Percentiles rank a stretch among this genome's conserved stretches.
Conservation (phyloP, 64 coral and sea anemone species). For the Orbicella faveolata region DNA sequence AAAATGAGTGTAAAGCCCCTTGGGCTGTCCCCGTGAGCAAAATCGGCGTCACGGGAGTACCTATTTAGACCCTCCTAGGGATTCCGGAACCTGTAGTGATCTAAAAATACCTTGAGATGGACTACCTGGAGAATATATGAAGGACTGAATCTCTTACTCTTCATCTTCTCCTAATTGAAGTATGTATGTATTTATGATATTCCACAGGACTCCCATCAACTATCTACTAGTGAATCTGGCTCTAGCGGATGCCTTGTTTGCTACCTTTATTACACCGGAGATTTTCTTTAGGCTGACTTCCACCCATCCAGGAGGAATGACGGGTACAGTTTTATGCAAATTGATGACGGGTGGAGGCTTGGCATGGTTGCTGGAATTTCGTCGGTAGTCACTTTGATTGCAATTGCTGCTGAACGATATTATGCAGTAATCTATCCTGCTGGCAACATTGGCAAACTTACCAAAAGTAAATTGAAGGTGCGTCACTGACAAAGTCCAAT, state of each 20-base stretch:
- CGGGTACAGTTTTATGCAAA: neutral
- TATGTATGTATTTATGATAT: neutral
- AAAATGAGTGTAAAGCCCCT: too few species aligned
- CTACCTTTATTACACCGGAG: constrained; percentile 1
- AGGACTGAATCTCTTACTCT: too few species aligned
- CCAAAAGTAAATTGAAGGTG: too few species aligned
- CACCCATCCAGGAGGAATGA: constrained; percentile 1
- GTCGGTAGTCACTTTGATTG: neutral
- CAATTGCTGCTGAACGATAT: constrained; percentile 6
- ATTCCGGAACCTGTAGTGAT: too few species aligned
- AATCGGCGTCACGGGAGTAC: too few species aligned
- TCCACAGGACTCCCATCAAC: constrained; percentile 1
- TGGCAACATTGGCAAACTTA: too few species aligned
- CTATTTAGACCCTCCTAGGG: too few species aligned
- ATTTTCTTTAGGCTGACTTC: neutral
- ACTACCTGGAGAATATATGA: too few species aligned
- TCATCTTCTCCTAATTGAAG: too few species aligned
- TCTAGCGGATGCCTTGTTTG: neutral
- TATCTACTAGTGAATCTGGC: constrained; percentile 5
- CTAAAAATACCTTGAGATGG: too few species aligned
- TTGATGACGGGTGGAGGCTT: neutral
- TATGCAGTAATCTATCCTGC: neutral
- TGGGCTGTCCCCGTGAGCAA: too few species aligned
- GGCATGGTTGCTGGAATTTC: neutral
- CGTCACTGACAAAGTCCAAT: too few species aligned